These are phyloP conservation scores for Spodoptera exigua DNA, from an alignment of 2,888 invertebrate species.

Conservation along the genomic window DNA sequence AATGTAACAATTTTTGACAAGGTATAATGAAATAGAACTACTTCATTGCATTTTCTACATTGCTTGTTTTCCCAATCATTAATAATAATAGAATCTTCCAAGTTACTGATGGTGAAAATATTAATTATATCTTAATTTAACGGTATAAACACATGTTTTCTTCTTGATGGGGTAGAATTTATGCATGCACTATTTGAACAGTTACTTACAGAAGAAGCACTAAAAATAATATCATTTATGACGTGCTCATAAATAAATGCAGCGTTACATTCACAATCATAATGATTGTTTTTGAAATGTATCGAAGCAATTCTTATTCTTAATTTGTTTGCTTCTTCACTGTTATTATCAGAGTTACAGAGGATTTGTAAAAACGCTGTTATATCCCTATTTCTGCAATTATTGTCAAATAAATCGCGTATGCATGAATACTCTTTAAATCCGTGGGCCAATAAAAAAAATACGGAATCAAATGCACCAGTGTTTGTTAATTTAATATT, in stretches of 20 bases:
- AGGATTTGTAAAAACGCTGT: slow-evolving; percentile 44
- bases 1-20: slow-evolving; percentile 42
- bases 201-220: slow-evolving; percentile 37
- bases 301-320: slow-evolving; percentile 43
- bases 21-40: slow-evolving; percentile 41
- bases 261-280: slow-evolving; percentile 40
- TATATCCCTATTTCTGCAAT: slow-evolving; percentile 40
- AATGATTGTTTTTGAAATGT: slow-evolving; percentile 37
- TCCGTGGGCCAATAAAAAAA: slow-evolving; percentile 40
- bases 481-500: slow-evolving; percentile 39
- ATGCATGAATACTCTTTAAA: slow-evolving; percentile 39
- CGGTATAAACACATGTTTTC: slow-evolving; percentile 37
- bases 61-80: slow-evolving; percentile 39
- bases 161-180: slow-evolving; percentile 37
- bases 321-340: slow-evolving; percentile 40
- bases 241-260: slow-evolving; percentile 42
- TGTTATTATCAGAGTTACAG: slow-evolving; percentile 37
- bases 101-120: slow-evolving; percentile 37
- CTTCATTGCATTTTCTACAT: slow-evolving; percentile 43
- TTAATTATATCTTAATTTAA: slow-evolving; percentile 43
- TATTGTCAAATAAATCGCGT: slow-evolving; percentile 41
- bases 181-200: slow-evolving; percentile 41
- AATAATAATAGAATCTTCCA: slow-evolving; percentile 41
- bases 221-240: slow-evolving; percentile 41
- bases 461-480: slow-evolving; percentile 41